phyloP scores from a whole-genome alignment of 2,113 vertebrate species.

The Dicrurus megarhynchus region DNA sequence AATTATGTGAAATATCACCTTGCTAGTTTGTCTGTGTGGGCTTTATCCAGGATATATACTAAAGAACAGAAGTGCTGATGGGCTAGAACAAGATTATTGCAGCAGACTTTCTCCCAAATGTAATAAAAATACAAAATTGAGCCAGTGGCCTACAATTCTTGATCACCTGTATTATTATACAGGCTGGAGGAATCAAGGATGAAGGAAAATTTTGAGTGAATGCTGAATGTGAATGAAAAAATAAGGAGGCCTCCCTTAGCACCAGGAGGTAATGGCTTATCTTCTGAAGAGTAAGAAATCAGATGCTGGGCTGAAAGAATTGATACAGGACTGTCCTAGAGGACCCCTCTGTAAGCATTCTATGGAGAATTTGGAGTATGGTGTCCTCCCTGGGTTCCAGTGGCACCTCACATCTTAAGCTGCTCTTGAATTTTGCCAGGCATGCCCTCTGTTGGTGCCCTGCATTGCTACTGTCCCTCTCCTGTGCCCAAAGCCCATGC shows the following conservation, averaged over 20 bases:
- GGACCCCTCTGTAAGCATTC: not conserved
- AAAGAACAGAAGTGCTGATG: not conserved
- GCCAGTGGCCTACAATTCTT: not conserved
- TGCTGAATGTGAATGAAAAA: not conserved
- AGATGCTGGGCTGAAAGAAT: not conserved
- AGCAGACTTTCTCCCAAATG: not conserved
- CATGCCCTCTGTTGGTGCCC: rapidly evolving
- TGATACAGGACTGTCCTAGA: not conserved
- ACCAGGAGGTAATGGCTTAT: not conserved
- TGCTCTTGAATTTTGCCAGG: not conserved
- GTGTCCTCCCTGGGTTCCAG: not conserved
- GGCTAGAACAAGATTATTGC: not conserved
- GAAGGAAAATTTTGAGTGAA: not conserved
- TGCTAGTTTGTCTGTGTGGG: not conserved
- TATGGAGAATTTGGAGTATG: not conserved
- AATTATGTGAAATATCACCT: not conserved
- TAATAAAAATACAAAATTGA: not conserved
- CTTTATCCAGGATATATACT: not conserved
- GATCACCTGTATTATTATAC: not conserved
- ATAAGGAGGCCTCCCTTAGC: not conserved
- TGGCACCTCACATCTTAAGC: not conserved
- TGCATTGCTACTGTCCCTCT: rapidly evolving
- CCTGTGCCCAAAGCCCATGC: not conserved
- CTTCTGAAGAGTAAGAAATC: not conserved
- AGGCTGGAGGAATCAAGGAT: not conserved